A percentile compares a stretch with the other conserved stretches of the same genome.
Conservation (phyloP, 2,888 invertebrate genomes). For the Eilema sororculum region DNA sequence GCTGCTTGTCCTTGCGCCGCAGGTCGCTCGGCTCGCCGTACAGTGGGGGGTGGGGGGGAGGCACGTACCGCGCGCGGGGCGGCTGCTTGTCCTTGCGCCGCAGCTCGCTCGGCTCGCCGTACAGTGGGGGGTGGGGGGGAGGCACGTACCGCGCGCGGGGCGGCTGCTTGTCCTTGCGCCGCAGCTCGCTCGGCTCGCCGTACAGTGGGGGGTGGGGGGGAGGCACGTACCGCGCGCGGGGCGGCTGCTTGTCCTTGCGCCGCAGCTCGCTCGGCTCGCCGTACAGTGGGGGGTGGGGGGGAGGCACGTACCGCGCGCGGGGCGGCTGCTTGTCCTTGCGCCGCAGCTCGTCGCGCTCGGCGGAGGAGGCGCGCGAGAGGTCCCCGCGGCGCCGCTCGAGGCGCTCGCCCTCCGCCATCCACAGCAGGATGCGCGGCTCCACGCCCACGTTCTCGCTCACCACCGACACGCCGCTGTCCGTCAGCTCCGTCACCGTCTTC, state of each 20-base stretch:
- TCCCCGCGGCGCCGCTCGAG: conserved; percentile 49
- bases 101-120: no score
- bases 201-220: no score
- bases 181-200: no score
- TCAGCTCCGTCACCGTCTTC: conserved; percentile 90
- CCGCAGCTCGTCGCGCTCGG: conserved; percentile 65
- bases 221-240: no score
- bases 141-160: no score
- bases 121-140: no score
- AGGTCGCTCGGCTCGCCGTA: no score
- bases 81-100: no score
- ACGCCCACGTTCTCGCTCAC: conserved; percentile 85
- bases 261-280: conserved; percentile 60
- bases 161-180: no score
- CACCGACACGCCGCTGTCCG: conserved; percentile 88
- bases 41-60: no score
- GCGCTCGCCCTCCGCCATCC: conserved; percentile 76
- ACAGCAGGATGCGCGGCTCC: conserved; percentile 76
- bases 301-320: conserved; percentile 47
- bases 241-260: conserved; percentile 53
- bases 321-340: conserved; percentile 57
- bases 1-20: no score
- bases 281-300: not conserved
- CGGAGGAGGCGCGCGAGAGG: conserved; percentile 64
- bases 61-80: no score